These are phyloP conservation scores for Arizona elegans DNA, from an alignment of 2,113 vertebrate species.

Conservation along the genomic window DNA sequence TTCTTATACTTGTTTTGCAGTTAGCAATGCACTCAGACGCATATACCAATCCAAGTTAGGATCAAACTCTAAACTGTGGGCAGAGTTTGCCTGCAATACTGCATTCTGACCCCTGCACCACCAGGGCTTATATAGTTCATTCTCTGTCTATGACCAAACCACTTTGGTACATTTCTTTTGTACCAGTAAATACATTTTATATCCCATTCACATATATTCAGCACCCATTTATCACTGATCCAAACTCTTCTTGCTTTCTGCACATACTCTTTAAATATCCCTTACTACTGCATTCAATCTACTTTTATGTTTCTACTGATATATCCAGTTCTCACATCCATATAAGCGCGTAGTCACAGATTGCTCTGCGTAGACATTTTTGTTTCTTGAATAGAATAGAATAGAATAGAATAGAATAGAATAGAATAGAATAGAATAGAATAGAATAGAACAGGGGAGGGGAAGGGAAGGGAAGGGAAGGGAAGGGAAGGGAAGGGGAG, in stretches of 20 bases:
- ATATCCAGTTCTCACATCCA: neutral
- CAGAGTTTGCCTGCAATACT: too few species aligned
- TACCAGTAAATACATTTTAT: neutral
- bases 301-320: neutral
- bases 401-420: too few species aligned
- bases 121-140: neutral
- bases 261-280: neutral
- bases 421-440: too few species aligned
- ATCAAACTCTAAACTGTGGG: neutral
- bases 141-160: neutral
- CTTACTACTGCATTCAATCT: neutral
- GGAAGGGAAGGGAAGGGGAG: too few species aligned
- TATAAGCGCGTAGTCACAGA: neutral
- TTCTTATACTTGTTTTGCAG: neutral
- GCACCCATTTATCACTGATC: neutral
- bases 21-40: too few species aligned
- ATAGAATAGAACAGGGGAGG: too few species aligned
- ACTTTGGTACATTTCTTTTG: neutral
- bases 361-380: neutral
- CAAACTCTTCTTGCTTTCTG: neutral
- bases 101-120: neutral
- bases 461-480: too few species aligned
- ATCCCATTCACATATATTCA: neutral
- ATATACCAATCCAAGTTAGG: too few species aligned
- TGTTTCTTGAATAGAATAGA: neutral